Evolutionary conservation across 2,888 invertebrate genomes (phyloP), one percentile per base, ranked within the genome.

Genomic region (Heteromurus nitidus): DNA sequence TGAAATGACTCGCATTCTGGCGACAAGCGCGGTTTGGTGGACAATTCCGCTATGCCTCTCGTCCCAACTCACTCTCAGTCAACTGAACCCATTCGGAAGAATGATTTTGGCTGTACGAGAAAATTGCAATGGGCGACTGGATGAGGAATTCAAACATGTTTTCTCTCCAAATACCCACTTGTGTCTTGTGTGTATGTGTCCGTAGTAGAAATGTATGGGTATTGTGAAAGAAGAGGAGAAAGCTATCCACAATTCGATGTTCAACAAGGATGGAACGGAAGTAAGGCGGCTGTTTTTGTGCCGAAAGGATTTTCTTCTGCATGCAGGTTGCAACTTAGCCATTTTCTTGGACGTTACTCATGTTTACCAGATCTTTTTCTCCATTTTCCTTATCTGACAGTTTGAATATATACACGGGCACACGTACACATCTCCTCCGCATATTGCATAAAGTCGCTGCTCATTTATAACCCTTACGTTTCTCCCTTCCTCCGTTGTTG

Each of bases 1-100:
- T 18, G 26, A 18, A 3, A 58, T 58, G 58, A 58, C 58, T 58
- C 58, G 26, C 58, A 58, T 70, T 69, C 58, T 42, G 58, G 58
- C 42, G 72, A 72, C 72, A 72, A 62, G 72, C n/a, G n/a, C 72
- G 47, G 58, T 58, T 58, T 58, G 58, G 62, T 72, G 72, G 62
- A 72, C 72, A 72, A 72, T 18, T 44, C 30, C 47, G 62, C 28
- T 72, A 62, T 62, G 58, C 44, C 44, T 58, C 30, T 72, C 47
- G 47, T 55, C 55, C 36, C 53, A 68, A 50, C 5, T 5, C 36
- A 9, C 36, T 24, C 55, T 53, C 69, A 55, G 20, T 70, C 42
- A 44, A 60, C 28, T 62, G 72, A 44, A 72, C 36, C 72, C 60
- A 72, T 44, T 62, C 60, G 62, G 72, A 72, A 72, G 72, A 72